Evolutionary conservation across 2,113 vertebrate genomes (phyloP).

Genomic region (Xiphorhynchus elegans): DNA sequence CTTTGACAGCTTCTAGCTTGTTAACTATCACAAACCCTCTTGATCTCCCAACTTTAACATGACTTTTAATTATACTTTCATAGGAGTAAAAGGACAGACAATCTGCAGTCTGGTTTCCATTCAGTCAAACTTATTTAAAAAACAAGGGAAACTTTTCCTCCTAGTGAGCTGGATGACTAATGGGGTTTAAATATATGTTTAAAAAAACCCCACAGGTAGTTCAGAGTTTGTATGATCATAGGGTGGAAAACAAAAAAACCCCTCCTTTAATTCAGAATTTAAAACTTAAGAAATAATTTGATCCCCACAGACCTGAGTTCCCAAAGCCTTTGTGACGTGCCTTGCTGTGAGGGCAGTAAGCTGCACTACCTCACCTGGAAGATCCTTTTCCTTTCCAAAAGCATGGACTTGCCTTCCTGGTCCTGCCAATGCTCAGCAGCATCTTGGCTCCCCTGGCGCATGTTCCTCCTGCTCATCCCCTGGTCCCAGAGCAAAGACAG

Average conservation of each 20-base stretch:
- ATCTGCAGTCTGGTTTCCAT: neutral
- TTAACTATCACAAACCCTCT: conserved; percentile 67
- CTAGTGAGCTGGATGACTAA: neutral
- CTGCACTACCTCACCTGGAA: neutral
- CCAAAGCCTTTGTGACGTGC: neutral
- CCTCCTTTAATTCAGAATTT: neutral
- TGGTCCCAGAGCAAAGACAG: too few species aligned
- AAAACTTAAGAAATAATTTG: neutral
- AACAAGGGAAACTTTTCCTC: neutral
- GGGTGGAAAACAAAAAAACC: neutral
- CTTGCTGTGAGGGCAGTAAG: neutral
- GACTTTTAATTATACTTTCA: conserved; percentile 66
- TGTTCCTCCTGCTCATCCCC: neutral
- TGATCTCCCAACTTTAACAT: conserved; percentile 59
- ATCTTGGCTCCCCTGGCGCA: accelerated
- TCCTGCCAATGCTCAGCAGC: accelerated
- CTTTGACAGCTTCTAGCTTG: conserved; percentile 75
- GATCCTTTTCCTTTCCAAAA: neutral
- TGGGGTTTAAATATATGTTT: neutral
- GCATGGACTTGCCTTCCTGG: neutral
- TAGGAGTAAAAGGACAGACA: conserved; percentile 23
- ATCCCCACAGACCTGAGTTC: neutral
- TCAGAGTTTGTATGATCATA: neutral
- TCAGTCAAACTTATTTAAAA: neutral
- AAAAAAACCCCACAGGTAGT: neutral